A percentile compares a stretch with the other conserved stretches of the same genome.
phyloP scores from a whole-genome alignment of 2,888 invertebrate genomes.

The Oithona nana region DNA sequence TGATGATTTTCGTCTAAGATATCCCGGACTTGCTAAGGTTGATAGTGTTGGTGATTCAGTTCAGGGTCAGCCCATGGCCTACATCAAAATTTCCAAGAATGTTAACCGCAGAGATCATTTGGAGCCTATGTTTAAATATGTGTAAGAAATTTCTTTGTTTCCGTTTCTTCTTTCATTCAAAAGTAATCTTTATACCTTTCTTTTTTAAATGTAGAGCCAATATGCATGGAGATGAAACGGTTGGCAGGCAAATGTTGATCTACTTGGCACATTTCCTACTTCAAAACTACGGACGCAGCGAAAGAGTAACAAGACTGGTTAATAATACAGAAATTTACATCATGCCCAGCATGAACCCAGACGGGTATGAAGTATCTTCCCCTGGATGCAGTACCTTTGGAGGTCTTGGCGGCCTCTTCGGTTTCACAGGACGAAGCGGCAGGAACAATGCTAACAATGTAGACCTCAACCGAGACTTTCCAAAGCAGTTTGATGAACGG shows the following conservation, averaged over 20 bases:
- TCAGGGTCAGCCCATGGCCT: slow-evolving; percentile 61
- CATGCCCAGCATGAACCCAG: slow-evolving; percentile 95
- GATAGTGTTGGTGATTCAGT: slow-evolving; percentile 72
- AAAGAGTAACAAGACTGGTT: slow-evolving; percentile 53
- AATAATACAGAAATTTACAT: slow-evolving; percentile 72
- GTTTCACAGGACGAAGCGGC: no score
- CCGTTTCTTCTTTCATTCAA: no score
- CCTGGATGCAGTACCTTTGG: no score
- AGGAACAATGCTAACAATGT: slow-evolving; percentile 55
- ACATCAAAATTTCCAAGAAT: slow-evolving; percentile 61
- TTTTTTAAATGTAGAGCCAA: not conserved
- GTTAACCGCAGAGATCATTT: slow-evolving; percentile 57
- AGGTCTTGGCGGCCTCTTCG: no score
- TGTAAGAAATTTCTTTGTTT: no score
- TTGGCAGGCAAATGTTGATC: slow-evolving; percentile 63
- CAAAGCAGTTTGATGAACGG: slow-evolving; percentile 42
- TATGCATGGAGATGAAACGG: slow-evolving; percentile 55
- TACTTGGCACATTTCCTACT: slow-evolving; percentile 70
- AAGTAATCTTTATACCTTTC: no score
- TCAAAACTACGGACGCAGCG: no score
- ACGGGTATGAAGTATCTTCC: slow-evolving; percentile 52
- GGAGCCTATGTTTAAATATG: slow-evolving; percentile 76
- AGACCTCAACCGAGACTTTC: slow-evolving; percentile 82
- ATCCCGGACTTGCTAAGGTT: slow-evolving; percentile 50
- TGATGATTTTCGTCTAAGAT: no score